phyloP scores from a whole-genome alignment of 2,113 vertebrate genomes.

The Odocoileus virginianus region DNA sequence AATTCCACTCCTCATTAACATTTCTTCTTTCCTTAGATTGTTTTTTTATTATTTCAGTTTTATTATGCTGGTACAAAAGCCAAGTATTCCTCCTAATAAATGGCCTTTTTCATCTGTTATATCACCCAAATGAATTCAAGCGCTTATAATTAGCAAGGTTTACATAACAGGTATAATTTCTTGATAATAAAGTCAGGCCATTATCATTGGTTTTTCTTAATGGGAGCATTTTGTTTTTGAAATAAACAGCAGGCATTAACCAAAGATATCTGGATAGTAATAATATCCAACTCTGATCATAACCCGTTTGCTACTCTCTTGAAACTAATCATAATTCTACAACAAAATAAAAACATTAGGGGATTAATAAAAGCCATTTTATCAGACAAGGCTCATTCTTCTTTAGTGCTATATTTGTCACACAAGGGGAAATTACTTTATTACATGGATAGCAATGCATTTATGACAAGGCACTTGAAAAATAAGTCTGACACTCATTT shows the following conservation, averaged over 20 bases:
- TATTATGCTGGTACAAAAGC: not conserved
- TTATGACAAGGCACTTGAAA: constrained; percentile 62
- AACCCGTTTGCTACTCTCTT: constrained; percentile 59
- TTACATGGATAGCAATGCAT: constrained; percentile 31
- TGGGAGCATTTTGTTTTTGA: constrained; percentile 62
- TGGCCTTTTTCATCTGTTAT: constrained; percentile 50
- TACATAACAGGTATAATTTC: constrained; percentile 71
- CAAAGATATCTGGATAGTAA: constrained; percentile 56
- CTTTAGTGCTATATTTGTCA: constrained; percentile 51
- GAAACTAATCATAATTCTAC: constrained; percentile 69
- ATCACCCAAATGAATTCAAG: constrained; percentile 71
- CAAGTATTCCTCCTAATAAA: constrained; percentile 59
- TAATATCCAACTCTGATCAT: constrained; percentile 55
- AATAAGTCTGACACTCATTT: constrained; percentile 40
- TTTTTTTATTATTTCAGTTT: constrained; percentile 52
- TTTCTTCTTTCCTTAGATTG: constrained; percentile 7
- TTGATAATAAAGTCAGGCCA: constrained; percentile 66
- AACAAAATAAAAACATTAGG: constrained; percentile 70
- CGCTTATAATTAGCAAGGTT: constrained; percentile 65
- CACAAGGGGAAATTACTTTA: constrained; percentile 56
- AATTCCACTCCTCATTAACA: not conserved
- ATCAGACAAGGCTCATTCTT: constrained; percentile 60
- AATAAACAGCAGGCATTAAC: constrained; percentile 65
- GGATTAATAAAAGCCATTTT: constrained; percentile 72
- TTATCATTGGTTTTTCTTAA: constrained; percentile 72